Evolutionary conservation across 2,888 invertebrate species (phyloP), one percentile per base, ranked within the genome.

Genomic region (Merodon equestris): DNA sequence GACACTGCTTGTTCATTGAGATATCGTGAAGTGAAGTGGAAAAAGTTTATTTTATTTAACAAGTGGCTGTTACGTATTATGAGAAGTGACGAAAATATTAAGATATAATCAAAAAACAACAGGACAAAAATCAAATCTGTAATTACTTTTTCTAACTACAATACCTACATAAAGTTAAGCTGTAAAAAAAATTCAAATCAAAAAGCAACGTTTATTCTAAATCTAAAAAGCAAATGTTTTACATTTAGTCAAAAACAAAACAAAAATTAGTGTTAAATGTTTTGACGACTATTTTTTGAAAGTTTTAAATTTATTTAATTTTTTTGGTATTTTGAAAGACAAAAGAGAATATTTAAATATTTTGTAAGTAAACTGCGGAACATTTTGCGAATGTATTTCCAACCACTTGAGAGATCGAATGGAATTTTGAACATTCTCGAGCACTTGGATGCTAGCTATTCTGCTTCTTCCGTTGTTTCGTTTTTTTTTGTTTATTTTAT

Each of bases 121-220:
- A 57, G 45, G 9, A 10, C 38, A 19, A 47, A 54, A 56, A 36
- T 27, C 61, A 64, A 34, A 42, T 45, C 7, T 27, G 27, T 27
- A 27, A 27, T 27, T 7, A 27, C 2, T 27, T 27, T 27, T 27
- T n/a, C 7, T 27, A 27, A 27, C 2, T 27, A 27, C n/a, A 27
- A 27, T 27, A 27, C 27, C 27, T 27, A 27, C 27, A 27, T 27
- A 67, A 40, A 63, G 38, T 12, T 70, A 74, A 68, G 60, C 64
- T 74, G 73, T 73, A 74, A 64, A 79, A 40, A 68, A 79, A 63
- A 74, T n/a, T 61, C 67, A 61, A 71, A 40, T 14, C 19, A 34
- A 9, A 71, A 66, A 79, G 74, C 54, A 74, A 74, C 68, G 58
- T 79, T 73, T 56, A 79, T 79, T 79, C 79, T 79, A 79, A 79